Base-by-base conservation (phyloP, 2,888 invertebrate genomes). In the Chloroclystis v-ata region DNA sequence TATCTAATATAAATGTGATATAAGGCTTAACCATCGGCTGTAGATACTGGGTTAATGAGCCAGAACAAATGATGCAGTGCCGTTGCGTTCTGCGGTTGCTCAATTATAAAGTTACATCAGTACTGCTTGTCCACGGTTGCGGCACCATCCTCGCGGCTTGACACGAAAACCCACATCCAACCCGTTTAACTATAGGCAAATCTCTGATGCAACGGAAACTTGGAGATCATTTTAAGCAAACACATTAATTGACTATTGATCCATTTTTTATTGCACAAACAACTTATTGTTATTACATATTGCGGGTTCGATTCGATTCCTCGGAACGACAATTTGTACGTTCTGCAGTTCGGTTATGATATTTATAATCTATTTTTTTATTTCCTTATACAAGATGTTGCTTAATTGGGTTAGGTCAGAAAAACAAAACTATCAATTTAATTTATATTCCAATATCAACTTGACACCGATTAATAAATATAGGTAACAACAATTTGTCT, bases 81-180 rank as follows among this genome's bases (percentile, higher is more conserved):
- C 20, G 61, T 77, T 75, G 73, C 43, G 42, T 39, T 48, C 35
- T 43, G 20, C 32, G 41, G 43, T 82, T 82, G 74, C 79, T 75
- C 77, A 82, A 82, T 66, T 54, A 63, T 65, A 55, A 59, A 55
- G 70, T 82, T 82, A 78, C 82, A 69, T 82, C 79, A 80, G 57
- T n/a, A n/a, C n/a, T n/a, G n/a, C n/a, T n/a, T n/a, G 16, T 47
- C 50, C 64, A 59, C 58, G 51, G 56, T 67, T 63, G 65, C 69
- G 69, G 68, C 67, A 63, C 73, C 13, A 33, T 37, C 14, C 33
- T 43, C 47, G 56, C 61, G 63, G 65, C 57, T 57, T 78, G 82
- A 79, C 84, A 82, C 73, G 64, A 70, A 78, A 80, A 84, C 83
- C 78, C 63, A 78, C 72, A 77, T 77, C 71, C 72, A 72, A 63